Evolutionary conservation across 2,797 vertebrate species (phyloP).

Genomic region (Aeoliscus strigatus): DNA sequence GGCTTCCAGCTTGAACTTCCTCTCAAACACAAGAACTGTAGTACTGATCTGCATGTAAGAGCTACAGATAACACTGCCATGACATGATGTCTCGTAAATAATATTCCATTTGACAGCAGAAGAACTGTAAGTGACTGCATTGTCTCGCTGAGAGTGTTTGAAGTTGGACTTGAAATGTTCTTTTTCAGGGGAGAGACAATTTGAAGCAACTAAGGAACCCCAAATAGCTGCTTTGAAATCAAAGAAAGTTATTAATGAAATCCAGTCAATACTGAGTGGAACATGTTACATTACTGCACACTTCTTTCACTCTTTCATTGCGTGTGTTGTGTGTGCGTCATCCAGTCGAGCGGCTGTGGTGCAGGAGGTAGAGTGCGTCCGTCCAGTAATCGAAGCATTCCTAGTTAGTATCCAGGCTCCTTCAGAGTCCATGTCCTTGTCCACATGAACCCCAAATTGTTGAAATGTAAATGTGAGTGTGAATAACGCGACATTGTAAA

Average conservation of each 20-base stretch:
- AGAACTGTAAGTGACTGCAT: slow-evolving; percentile 38
- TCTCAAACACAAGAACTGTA: slow-evolving; percentile 23
- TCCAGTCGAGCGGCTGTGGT: no score
- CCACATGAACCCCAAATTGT: no score
- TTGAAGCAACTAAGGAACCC: slow-evolving; percentile 20
- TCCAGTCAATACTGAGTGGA: slow-evolving; percentile 28
- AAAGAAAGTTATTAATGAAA: slow-evolving; percentile 56
- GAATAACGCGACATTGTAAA: no score
- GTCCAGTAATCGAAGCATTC: no score
- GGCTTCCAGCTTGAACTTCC: slow-evolving; percentile 16
- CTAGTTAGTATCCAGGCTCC: no score
- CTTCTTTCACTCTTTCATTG: neutral
- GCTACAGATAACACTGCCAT: slow-evolving; percentile 39
- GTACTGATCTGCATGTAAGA: slow-evolving; percentile 41
- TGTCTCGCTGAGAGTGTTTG: slow-evolving; percentile 43
- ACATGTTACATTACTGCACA: slow-evolving; percentile 21
- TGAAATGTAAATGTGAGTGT: no score
- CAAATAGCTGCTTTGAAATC: slow-evolving; percentile 43
- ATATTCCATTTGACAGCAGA: slow-evolving; percentile 38
- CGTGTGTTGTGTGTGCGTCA: slow-evolving; percentile 3
- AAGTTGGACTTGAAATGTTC: slow-evolving; percentile 42
- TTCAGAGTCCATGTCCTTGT: no score
- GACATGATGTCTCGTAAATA: slow-evolving; percentile 42
- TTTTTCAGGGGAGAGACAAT: slow-evolving; percentile 28
- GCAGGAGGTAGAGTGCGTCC: no score